phyloP scores from a whole-genome alignment of 1,140 invertebrate genomes.

The Orussus abietinus region DNA sequence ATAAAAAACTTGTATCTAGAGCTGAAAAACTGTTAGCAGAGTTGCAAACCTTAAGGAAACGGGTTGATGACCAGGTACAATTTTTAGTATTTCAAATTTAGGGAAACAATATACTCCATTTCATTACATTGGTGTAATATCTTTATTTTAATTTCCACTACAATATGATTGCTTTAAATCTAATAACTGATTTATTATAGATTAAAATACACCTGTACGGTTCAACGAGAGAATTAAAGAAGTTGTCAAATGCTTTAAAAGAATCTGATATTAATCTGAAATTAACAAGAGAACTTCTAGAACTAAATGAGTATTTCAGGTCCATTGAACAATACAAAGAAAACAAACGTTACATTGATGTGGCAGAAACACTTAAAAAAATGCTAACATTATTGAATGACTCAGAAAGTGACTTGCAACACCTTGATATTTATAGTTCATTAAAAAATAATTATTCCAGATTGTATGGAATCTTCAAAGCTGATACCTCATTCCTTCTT shows the following conservation, averaged over 20 bases:
- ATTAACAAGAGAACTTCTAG: slow-evolving; percentile 53
- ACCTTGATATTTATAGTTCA: slow-evolving; percentile 50
- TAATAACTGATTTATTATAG: slow-evolving; percentile 28
- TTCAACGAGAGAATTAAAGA: slow-evolving; percentile 56
- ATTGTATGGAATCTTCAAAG: slow-evolving; percentile 43
- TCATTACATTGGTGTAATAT: slow-evolving; percentile 1
- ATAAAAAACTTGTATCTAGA: slow-evolving; percentile 50
- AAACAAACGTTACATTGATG: slow-evolving; percentile 47
- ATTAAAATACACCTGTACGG: slow-evolving; percentile 58
- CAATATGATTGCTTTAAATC: too few relatives aligned
- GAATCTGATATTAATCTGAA: slow-evolving; percentile 53
- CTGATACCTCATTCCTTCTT: slow-evolving; percentile 51
- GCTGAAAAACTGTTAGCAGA: slow-evolving; percentile 50
- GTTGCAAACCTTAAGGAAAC: slow-evolving; percentile 51
- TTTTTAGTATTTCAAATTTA: not conserved
- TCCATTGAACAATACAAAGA: slow-evolving; percentile 50
- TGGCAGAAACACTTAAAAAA: slow-evolving; percentile 51
- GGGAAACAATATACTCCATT: not conserved
- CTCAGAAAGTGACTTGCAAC: slow-evolving; percentile 49
- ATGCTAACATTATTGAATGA: slow-evolving; percentile 51
- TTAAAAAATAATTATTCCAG: slow-evolving; percentile 44
- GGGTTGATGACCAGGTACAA: slow-evolving; percentile 52
- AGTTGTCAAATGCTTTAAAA: slow-evolving; percentile 53
- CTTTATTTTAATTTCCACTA: not conserved
- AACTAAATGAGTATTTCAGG: slow-evolving; percentile 53